Conservation (phyloP, 1,140 invertebrate species). For the Cepaea nemoralis region DNA sequence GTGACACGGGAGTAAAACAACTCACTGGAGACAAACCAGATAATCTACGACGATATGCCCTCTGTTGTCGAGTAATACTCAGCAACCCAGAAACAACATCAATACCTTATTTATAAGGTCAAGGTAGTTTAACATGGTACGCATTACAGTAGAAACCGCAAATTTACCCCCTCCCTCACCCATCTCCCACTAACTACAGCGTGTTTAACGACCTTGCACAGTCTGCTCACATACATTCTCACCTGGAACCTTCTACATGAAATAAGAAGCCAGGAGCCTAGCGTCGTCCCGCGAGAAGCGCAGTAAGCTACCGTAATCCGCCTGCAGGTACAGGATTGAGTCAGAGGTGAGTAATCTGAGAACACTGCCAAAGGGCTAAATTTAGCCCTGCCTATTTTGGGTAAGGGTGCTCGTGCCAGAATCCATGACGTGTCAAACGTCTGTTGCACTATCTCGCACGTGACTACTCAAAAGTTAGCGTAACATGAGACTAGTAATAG, state of each 20-base stretch:
- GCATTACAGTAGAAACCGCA: too few species aligned
- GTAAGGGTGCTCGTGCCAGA: slow-evolving; percentile 1
- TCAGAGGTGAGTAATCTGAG: slow-evolving; percentile 29
- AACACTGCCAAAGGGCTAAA: slow-evolving; percentile 24
- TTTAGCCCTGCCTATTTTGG: slow-evolving; percentile 37
- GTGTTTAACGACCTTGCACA: background rate
- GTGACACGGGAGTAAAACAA: too few species aligned
- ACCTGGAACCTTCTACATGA: slow-evolving; percentile 7
- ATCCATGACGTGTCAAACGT: background rate
- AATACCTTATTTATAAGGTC: too few species aligned
- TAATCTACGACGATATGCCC: too few species aligned
- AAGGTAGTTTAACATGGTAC: too few species aligned
- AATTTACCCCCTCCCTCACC: background rate
- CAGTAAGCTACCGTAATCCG: background rate
- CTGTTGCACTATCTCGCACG: background rate
- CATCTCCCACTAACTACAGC: background rate
- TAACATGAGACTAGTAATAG: background rate
- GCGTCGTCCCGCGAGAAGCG: background rate
- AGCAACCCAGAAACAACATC: too few species aligned
- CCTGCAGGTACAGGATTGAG: slow-evolving; percentile 16
- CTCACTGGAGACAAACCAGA: too few species aligned
- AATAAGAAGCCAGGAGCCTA: background rate
- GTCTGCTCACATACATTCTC: background rate
- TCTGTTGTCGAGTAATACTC: too few species aligned
- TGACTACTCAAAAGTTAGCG: too few species aligned